Conservation (phyloP, 2,888 invertebrate species). For the Drosophila eohydei region DNA sequence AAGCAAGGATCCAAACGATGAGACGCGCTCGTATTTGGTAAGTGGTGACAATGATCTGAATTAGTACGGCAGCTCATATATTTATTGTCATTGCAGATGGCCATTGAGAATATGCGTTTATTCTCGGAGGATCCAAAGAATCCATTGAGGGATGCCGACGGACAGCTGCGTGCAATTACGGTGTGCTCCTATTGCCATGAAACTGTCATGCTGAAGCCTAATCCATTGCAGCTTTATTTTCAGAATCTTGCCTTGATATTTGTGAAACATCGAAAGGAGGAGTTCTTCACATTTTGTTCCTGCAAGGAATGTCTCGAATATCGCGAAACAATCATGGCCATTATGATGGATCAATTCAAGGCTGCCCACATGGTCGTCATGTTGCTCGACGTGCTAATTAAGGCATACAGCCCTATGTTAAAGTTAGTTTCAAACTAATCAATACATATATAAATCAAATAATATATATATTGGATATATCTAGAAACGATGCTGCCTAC, state of each 20-base stretch:
- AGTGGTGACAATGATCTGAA: neutral
- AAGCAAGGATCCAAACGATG: constrained; percentile 71
- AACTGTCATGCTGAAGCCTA: constrained; percentile 53
- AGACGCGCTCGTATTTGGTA: constrained; percentile 76
- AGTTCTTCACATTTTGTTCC: constrained; percentile 84
- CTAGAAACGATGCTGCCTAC: constrained; percentile 82
- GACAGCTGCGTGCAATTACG: constrained; percentile 78
- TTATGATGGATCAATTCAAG: constrained; percentile 84
- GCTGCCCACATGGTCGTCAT: constrained; percentile 84
- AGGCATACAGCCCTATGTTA: constrained; percentile 83
- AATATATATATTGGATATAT: neutral
- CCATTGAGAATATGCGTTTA: constrained; percentile 70
- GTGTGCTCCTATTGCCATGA: constrained; percentile 49
- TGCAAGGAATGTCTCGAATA: constrained; percentile 84
- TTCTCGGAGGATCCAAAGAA: constrained; percentile 73
- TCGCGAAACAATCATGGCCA: constrained; percentile 83
- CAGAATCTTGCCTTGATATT: constrained; percentile 82
- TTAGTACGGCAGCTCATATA: neutral
- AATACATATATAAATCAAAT: neutral
- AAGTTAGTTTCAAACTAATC: constrained; percentile 68
- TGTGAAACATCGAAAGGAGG: constrained; percentile 81
- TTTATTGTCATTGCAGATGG: constrained; percentile 55
- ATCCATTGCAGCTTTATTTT: constrained; percentile 72
- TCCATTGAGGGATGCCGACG: constrained; percentile 70
- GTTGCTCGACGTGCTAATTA: constrained; percentile 82